Evolutionary conservation across 1,140 invertebrate genomes (phyloP), one percentile per base, ranked within the genome.

Genomic region (Drosophila kepulauana): DNA sequence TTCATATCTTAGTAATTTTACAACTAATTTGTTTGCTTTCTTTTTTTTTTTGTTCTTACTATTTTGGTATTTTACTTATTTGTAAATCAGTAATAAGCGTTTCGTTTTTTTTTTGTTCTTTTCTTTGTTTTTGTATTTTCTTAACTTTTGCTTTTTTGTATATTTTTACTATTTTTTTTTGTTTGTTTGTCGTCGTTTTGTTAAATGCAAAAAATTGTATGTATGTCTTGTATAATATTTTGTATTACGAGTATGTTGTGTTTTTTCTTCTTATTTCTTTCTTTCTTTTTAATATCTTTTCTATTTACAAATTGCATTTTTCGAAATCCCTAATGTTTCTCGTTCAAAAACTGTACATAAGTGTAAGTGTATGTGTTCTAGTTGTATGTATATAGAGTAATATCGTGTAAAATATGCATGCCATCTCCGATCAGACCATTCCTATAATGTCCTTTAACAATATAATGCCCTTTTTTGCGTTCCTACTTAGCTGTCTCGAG

Each of bases 81-180:
- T 79, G 64, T 87, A 88, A 88, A 84, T 88, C 84, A 80, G 77
- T 88, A 88, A 89, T 88, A 88, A 88, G 84, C 84, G 84, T 89
- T 84, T 88, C 70, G 68, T 87, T 78, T 80, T 86, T 86, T 72
- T 78, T 7, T 69, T 38, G 48, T 64, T 57, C 64, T 52, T 35
- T 5, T 10, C n/a, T 58, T 65, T 69, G 59, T 5, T 61, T 41
- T 20, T 66, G 76, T 61, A 8, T 63, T 38, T 35, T 71, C 63
- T 54, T 64, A 49, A 46, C 38, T 57, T 66, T 70, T 71, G 30
- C 48, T 51, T 62, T 73, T 80, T 70, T 87, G 85, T 81, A 84
- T 84, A 88, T 88, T 88, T 88, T 67, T 78, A 75, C 84, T 88
- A 88, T 81, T 75, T 84, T 80, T 72, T 71, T 75, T 71, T 54